Evolutionary conservation across 2,797 vertebrate species (phyloP).

Genomic region (Gymnodraco acuticeps): DNA sequence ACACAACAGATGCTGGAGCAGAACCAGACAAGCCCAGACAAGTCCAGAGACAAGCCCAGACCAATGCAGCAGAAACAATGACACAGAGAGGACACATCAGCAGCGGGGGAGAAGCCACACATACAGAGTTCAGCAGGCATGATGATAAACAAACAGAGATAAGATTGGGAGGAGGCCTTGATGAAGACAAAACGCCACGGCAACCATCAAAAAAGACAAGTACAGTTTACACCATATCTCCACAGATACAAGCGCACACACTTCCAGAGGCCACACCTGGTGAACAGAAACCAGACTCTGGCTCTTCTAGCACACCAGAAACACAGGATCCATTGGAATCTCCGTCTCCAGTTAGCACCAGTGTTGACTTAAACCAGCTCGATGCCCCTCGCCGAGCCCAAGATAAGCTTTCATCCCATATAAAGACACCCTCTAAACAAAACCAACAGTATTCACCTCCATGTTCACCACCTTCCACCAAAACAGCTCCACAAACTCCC

Average conservation of each 20-base stretch:
- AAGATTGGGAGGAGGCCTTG: conserved; percentile 6
- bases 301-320: conserved; percentile 16
- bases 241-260: conserved; percentile 30
- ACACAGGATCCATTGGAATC: conserved; percentile 17
- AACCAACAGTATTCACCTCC: conserved; percentile 22
- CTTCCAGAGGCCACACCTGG: conserved; percentile 25
- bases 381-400: background rate
- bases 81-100: conserved; percentile 22
- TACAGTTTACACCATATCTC: conserved; percentile 1
- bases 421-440: conserved; percentile 30
- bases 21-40: conserved; percentile 30
- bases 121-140: conserved; percentile 20
- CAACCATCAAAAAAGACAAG: conserved; percentile 31
- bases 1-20: conserved; percentile 4
- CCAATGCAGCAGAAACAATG: conserved; percentile 28
- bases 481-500: background rate
- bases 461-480: conserved; percentile 23
- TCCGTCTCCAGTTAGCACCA: background rate
- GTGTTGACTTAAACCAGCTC: background rate
- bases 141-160: conserved; percentile 32
- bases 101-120: conserved; percentile 12
- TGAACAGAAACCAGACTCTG: conserved; percentile 38
- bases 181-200: conserved; percentile 33
- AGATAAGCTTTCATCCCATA: conserved; percentile 22
- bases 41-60: conserved; percentile 29